Conservation (phyloP, 2,888 invertebrate genomes). For the Mimas tiliae region DNA sequence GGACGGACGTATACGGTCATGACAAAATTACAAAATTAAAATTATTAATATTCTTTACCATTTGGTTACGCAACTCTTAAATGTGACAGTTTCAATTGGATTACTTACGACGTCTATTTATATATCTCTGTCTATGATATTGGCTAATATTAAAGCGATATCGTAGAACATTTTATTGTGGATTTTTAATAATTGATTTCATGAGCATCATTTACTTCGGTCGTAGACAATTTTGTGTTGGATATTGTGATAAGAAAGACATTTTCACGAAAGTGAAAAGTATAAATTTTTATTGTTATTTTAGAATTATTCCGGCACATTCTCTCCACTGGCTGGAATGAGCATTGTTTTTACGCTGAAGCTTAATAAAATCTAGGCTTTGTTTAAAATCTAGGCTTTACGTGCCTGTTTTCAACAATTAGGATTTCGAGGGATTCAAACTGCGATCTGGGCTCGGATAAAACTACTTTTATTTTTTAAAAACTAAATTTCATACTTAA, state of each 20-base stretch:
- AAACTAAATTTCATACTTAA: background rate
- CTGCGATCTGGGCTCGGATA: background rate
- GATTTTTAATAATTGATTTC: too few relatives aligned
- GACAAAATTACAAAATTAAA: too few relatives aligned
- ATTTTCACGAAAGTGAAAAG: background rate
- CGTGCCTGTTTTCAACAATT: slow-evolving; percentile 25
- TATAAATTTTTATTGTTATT: slow-evolving; percentile 3
- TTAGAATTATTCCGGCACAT: slow-evolving; percentile 15
- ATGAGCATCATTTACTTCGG: background rate
- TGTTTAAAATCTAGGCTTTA: slow-evolving; percentile 28
- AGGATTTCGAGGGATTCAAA: background rate
- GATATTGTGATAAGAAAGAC: background rate
- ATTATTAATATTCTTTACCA: too few relatives aligned
- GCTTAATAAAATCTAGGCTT: slow-evolving; percentile 22
- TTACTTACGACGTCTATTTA: too few relatives aligned
- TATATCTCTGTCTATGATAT: too few relatives aligned
- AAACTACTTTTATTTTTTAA: slow-evolving; percentile 2
- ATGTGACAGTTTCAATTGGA: too few relatives aligned
- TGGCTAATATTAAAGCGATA: too few relatives aligned
- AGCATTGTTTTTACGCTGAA: slow-evolving; percentile 5
- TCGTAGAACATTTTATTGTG: too few relatives aligned
- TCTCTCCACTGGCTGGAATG: background rate
- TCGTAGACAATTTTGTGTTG: background rate
- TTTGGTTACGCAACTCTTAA: too few relatives aligned
- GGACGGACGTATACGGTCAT: too few relatives aligned